Base-by-base conservation (phyloP, 2,797 vertebrate species). In the Ficedula albicollis region DNA sequence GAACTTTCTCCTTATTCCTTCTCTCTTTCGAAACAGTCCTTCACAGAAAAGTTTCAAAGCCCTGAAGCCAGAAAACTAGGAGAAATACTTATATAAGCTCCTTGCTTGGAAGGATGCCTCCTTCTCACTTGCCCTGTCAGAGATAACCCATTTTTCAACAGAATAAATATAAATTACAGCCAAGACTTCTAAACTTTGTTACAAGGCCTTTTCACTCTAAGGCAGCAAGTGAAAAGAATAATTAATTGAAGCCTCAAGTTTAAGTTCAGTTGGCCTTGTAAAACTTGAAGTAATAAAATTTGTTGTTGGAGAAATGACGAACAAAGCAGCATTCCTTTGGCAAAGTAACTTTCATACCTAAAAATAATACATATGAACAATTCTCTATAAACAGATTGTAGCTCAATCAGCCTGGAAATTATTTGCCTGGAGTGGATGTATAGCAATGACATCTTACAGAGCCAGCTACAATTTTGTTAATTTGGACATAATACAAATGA, bases 161-260 rank as follows among this genome's bases (percentile, higher is more conserved):
- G 39, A 84, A 94, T 52, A 91, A 91, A 91, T 84, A 77, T 44
- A 86, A 94, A 87, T 67, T 41, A n/a, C 87, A 95, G 70, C 9
- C 63, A 69, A 84, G 58, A 70, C 70, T 59, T 51, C 52, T 48
- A 34, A 77, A 87, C 29, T 68, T 82, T 70, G n/a, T 64, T 62
- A 78, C 62, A 89, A 87, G 90, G 84, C 41, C 58, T 79, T 72
- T 80, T 63, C 66, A 55, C 29, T 41, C 44, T 5, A 18, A 72
- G 34, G 73, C 44, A 64, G 72, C 58, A 68, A 89, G 75, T 13
- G 60, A 63, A 84, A 80, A 56, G 66, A 62, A 58, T 39, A 90
- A 94, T 69, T 69, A 90, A 90, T 38, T 54, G 41, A 84, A 87
- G 19, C 46, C 72, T 87, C 49, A 20, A 72, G 43, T 59, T 82